Conservation (phyloP, 2,888 invertebrate species). For the Serrognathus titanus region DNA sequence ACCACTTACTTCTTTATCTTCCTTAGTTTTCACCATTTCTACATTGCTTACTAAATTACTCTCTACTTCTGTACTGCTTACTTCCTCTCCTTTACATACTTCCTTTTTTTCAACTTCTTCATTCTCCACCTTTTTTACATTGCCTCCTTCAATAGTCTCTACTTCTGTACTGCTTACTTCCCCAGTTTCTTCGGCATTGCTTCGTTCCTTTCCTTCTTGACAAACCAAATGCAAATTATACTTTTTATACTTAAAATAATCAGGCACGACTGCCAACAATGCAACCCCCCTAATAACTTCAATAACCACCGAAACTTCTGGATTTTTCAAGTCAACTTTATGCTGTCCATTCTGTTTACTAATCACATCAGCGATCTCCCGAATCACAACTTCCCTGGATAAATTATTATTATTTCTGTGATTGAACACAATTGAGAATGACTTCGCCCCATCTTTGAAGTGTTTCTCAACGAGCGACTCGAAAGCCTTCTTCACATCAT, state of each 20-base stretch:
- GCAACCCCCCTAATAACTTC: slow-evolving; percentile 81
- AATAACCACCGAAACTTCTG: slow-evolving; percentile 74
- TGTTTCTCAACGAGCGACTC: slow-evolving; percentile 68
- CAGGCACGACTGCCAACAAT: slow-evolving; percentile 73
- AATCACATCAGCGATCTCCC: slow-evolving; percentile 69
- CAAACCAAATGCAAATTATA: slow-evolving; percentile 74
- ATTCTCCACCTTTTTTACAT: too few relatives aligned
- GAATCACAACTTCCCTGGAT: slow-evolving; percentile 67
- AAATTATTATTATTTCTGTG: slow-evolving; percentile 74
- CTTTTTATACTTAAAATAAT: slow-evolving; percentile 76
- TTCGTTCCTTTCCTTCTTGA: slow-evolving; percentile 17
- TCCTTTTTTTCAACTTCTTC: too few relatives aligned
- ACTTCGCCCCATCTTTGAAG: slow-evolving; percentile 67
- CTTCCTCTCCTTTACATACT: too few relatives aligned
- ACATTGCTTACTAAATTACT: too few relatives aligned
- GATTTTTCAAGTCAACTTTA: slow-evolving; percentile 74
- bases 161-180: too few relatives aligned
- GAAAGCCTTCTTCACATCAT: slow-evolving; percentile 55
- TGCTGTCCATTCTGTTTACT: slow-evolving; percentile 66
- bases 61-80: too few relatives aligned
- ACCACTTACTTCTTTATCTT: too few relatives aligned
- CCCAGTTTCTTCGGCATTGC: not conserved
- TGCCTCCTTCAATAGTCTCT: too few relatives aligned
- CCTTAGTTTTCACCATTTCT: too few relatives aligned
- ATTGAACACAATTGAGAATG: slow-evolving; percentile 75